phyloP scores from a whole-genome alignment of 2,888 invertebrate species.

The Caenorhabditis japonica region DNA sequence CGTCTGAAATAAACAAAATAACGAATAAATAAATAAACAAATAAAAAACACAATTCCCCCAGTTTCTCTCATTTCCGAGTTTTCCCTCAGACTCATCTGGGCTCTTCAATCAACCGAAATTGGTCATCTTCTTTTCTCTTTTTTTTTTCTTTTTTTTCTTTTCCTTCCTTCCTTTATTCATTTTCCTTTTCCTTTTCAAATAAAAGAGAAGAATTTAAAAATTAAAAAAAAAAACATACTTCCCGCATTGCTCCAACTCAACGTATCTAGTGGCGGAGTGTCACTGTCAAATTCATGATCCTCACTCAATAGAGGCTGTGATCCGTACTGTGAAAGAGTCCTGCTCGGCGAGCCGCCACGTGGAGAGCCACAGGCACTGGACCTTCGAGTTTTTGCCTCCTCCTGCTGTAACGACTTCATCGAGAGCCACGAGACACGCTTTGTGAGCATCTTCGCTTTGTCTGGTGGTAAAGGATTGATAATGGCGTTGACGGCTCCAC shows the following conservation, averaged over 20 bases:
- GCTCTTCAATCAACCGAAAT: conserved; percentile 36
- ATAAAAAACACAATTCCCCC: too few relatives aligned
- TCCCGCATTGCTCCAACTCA: conserved; percentile 76
- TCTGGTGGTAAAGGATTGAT: conserved; percentile 49
- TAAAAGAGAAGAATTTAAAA: conserved; percentile 2
- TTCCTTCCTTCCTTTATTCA: conserved; percentile 24
- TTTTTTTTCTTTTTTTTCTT: conserved; percentile 22
- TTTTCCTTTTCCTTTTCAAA: background rate
- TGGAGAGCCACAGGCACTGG: conserved; percentile 46
- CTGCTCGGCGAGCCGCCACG: conserved; percentile 56
- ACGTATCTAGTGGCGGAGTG: conserved; percentile 76
- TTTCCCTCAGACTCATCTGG: conserved; percentile 37
- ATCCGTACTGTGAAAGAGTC: conserved; percentile 57
- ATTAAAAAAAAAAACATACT: conserved; percentile 34
- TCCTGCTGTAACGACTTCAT: conserved; percentile 73
- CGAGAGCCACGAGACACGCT: conserved; percentile 75
- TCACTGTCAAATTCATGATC: conserved; percentile 73
- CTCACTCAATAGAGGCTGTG: conserved; percentile 47
- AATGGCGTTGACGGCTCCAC: conserved; percentile 10
- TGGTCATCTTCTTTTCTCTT: conserved; percentile 38
- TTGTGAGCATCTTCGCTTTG: conserved; percentile 68
- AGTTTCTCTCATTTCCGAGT: too few relatives aligned
- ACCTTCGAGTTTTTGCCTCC: conserved; percentile 41
- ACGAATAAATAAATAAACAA: too few relatives aligned
- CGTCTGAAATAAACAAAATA: too few relatives aligned